Conservation (phyloP, 2,888 invertebrate species). For the Esperia sulphurella region DNA sequence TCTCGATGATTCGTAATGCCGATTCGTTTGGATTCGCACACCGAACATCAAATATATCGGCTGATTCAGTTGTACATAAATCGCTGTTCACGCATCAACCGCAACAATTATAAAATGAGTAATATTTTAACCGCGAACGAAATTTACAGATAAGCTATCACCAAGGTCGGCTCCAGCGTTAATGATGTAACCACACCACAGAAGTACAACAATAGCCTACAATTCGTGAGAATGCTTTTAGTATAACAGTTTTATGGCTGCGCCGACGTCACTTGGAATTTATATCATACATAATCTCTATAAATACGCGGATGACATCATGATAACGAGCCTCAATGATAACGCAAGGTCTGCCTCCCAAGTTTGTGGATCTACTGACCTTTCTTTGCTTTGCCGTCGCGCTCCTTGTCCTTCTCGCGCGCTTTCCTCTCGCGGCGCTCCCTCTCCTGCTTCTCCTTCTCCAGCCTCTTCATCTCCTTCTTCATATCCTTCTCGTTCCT, state of each 20-base stretch:
- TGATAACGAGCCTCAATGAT: constrained; percentile 30
- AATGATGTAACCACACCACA: constrained; percentile 53
- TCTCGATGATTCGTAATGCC: constrained; percentile 18
- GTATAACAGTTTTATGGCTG: constrained; percentile 36
- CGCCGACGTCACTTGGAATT: constrained; percentile 28
- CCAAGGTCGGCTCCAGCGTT: constrained; percentile 46
- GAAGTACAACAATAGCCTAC: constrained; percentile 38
- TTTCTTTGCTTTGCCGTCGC: constrained; percentile 66
- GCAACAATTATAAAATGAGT: constrained; percentile 23
- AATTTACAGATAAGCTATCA: constrained; percentile 41
- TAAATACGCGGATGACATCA: constrained; percentile 53
- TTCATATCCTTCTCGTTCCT: constrained; percentile 72
- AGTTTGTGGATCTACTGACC: constrained; percentile 36
- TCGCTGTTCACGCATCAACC: neutral
- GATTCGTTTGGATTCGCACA: constrained; percentile 19
- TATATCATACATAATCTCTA: constrained; percentile 37
- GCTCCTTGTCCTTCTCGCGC: constrained; percentile 72
- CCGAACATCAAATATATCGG: constrained; percentile 19
- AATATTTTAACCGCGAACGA: constrained; percentile 38
- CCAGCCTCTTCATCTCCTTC: constrained; percentile 73
- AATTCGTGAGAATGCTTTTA: constrained; percentile 38
- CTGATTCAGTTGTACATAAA: constrained; percentile 5
- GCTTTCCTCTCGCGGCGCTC: constrained; percentile 75
- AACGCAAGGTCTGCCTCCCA: constrained; percentile 4
- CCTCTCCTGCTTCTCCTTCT: constrained; percentile 71